phyloP scores from a whole-genome alignment of 2,113 vertebrate genomes.

The Bombycilla garrulus region DNA sequence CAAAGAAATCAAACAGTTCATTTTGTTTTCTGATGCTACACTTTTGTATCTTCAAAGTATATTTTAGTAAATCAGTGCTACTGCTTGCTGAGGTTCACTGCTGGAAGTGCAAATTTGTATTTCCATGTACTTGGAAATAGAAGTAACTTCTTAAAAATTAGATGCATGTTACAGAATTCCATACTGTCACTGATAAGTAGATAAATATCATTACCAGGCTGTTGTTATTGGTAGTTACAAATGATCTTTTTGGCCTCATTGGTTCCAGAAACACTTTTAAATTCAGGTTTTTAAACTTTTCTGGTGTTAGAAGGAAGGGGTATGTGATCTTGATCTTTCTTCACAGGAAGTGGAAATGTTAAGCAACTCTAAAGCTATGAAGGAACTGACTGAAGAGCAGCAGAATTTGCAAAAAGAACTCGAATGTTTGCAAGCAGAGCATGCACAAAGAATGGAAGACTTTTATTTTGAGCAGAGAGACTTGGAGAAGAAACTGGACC shows the following conservation, averaged over 20 bases:
- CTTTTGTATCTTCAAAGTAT: not conserved
- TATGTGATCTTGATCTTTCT: constrained; percentile 14
- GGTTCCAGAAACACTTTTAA: not conserved
- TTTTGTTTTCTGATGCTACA: not conserved
- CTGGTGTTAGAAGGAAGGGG: not conserved
- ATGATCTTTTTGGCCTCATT: not conserved
- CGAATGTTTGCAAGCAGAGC: constrained; percentile 90
- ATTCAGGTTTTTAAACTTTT: not conserved
- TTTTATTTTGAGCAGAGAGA: constrained; percentile 92
- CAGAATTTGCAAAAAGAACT: constrained; percentile 91
- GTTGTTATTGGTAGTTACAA: not conserved
- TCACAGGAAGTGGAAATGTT: constrained; percentile 87
- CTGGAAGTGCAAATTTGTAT: not conserved
- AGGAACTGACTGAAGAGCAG: constrained; percentile 90
- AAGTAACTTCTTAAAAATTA: not conserved
- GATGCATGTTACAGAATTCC: not conserved
- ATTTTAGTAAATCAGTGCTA: not conserved
- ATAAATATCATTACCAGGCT: not conserved
- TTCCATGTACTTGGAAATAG: not conserved
- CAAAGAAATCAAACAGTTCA: not conserved
- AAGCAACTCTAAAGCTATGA: constrained; percentile 83
- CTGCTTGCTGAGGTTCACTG: not conserved
- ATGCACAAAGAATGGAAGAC: constrained; percentile 89
- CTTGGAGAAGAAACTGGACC: constrained; percentile 92
- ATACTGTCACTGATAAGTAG: not conserved